These are phyloP conservation scores for Zoroaster sp. DNA, from an alignment of 53 echinoderm and acorn worm genomes.

Conservation along the genomic window DNA sequence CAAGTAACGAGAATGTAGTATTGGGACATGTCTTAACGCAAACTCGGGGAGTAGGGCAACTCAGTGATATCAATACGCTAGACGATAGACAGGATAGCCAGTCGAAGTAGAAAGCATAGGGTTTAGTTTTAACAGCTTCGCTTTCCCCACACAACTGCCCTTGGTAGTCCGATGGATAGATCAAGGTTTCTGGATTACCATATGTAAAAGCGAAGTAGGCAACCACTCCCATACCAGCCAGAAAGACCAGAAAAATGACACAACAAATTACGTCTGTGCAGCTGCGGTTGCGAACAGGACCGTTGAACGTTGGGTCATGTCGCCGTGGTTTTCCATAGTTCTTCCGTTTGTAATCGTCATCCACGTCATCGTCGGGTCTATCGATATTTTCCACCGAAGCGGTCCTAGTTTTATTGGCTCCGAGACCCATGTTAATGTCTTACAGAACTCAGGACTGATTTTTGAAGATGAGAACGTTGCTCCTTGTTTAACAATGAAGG, in stretches of 20 bases:
- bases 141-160: constrained; percentile 75
- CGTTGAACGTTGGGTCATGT: constrained; percentile 80
- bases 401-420: constrained; percentile 12
- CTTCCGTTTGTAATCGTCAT: constrained; percentile 23
- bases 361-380: constrained; percentile 22
- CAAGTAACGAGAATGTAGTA: constrained; percentile 63
- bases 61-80: constrained; percentile 53
- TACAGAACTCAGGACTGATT: neutral
- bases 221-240: constrained; percentile 69
- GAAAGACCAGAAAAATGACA: constrained; percentile 73
- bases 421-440: neutral
- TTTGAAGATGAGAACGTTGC: too few species aligned
- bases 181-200: constrained; percentile 79
- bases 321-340: constrained; percentile 80
- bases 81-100: constrained; percentile 74
- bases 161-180: constrained; percentile 82
- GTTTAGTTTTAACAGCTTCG: constrained; percentile 59
- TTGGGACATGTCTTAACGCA: constrained; percentile 75
- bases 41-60: constrained; percentile 77
- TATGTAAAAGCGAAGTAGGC: constrained; percentile 69
- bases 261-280: constrained; percentile 95
- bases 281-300: constrained; percentile 86
- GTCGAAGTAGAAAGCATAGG: constrained; percentile 85
- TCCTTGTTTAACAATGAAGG: too few species aligned
- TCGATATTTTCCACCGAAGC: constrained; percentile 3